These are phyloP conservation scores for Himalopsyche japonica DNA, from an alignment of 2,888 invertebrate species.

Conservation along the genomic window DNA sequence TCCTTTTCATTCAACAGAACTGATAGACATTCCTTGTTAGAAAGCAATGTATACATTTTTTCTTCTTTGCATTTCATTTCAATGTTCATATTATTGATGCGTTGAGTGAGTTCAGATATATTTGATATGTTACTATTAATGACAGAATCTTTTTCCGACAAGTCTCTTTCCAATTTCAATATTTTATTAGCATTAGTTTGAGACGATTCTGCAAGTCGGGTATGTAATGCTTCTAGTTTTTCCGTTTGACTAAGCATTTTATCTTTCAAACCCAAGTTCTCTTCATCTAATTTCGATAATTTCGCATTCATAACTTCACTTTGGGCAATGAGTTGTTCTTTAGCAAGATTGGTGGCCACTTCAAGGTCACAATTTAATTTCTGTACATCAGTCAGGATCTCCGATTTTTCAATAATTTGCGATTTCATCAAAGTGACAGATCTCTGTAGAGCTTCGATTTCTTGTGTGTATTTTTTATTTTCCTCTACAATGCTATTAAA, in stretches of 20 bases:
- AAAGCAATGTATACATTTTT: slow-evolving; percentile 32
- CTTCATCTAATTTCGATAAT: background rate
- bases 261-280: background rate
- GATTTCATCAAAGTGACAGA: background rate
- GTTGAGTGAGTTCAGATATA: slow-evolving; percentile 43
- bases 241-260: background rate
- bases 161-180: slow-evolving; percentile 41
- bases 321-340: background rate
- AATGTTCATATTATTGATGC: slow-evolving; percentile 43
- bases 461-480: background rate
- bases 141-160: slow-evolving; percentile 21
- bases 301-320: background rate
- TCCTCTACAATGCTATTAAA: background rate
- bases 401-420: background rate
- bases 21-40: slow-evolving; percentile 14
- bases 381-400: background rate
- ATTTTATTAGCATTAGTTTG: slow-evolving; percentile 21
- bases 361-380: background rate
- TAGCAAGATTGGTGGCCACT: background rate
- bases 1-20: slow-evolving; percentile 32
- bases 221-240: background rate
- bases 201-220: background rate
- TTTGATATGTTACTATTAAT: slow-evolving; percentile 22
- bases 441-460: background rate
- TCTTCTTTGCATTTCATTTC: slow-evolving; percentile 47